Conservation (phyloP, 2,888 invertebrate species). For the Philaethria dido region DNA sequence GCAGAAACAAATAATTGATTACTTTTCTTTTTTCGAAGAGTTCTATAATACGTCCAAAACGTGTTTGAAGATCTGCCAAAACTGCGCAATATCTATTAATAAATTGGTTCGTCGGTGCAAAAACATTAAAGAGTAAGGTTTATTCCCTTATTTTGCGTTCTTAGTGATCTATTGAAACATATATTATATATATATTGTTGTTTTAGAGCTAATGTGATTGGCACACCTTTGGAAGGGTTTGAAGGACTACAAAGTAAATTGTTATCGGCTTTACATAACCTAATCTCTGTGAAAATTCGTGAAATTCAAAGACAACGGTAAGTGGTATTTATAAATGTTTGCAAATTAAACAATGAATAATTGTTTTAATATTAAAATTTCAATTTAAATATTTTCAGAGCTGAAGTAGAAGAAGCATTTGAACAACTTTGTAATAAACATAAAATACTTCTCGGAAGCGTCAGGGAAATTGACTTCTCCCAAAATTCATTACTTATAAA, state of each 20-base stretch:
- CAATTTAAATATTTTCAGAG: constrained; percentile 55
- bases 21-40: constrained; percentile 79
- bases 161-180: neutral
- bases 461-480: constrained; percentile 58
- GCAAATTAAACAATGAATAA: neutral
- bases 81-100: constrained; percentile 77
- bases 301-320: constrained; percentile 74
- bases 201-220: constrained; percentile 72
- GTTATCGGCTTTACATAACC: constrained; percentile 66
- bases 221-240: constrained; percentile 75
- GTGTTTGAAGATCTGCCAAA: constrained; percentile 79
- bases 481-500: constrained; percentile 54
- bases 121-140: constrained; percentile 77
- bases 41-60: constrained; percentile 74
- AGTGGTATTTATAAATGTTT: constrained; percentile 46
- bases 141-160: constrained; percentile 32
- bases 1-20: constrained; percentile 80
- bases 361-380: neutral
- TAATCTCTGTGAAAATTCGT: constrained; percentile 67
- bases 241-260: constrained; percentile 68
- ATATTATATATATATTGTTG: neutral
- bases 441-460: constrained; percentile 59
- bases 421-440: constrained; percentile 66
- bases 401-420: constrained; percentile 64
- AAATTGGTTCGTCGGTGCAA: constrained; percentile 80